A percentile compares a stretch with the other conserved stretches of the same genome.
Evolutionary conservation across 2,797 vertebrate species (phyloP).

Genomic region (Rhincodon typus): DNA sequence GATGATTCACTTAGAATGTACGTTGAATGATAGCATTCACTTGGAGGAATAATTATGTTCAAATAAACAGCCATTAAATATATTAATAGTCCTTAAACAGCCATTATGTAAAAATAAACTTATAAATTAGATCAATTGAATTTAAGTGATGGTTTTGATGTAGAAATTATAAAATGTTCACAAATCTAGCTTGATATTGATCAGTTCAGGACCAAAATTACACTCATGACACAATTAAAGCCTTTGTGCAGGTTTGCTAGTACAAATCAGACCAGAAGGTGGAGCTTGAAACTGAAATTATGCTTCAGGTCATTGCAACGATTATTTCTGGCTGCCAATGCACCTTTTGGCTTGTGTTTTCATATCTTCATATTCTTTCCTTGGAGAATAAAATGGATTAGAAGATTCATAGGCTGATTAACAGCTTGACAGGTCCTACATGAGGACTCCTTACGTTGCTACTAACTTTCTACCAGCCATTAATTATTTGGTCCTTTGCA

Average conservation of each 20-base stretch:
- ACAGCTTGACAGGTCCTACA: neutral
- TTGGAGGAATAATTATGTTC: neutral
- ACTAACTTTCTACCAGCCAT: neutral
- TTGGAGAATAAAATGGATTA: neutral
- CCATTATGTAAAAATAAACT: neutral
- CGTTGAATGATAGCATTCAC: neutral
- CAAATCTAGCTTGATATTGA: neutral
- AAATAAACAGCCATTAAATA: constrained; percentile 11
- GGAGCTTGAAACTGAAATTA: neutral
- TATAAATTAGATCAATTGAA: neutral
- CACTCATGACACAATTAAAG: neutral
- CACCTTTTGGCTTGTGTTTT: neutral
- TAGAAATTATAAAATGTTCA: neutral
- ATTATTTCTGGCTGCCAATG: neutral
- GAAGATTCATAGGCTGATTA: neutral
- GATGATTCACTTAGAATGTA: neutral
- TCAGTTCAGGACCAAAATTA: neutral
- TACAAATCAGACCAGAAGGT: neutral
- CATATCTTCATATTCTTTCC: neutral
- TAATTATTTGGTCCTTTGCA: neutral
- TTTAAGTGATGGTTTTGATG: neutral
- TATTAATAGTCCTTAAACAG: neutral
- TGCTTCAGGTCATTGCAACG: neutral
- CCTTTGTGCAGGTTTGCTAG: neutral
- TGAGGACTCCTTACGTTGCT: neutral